Base-by-base conservation (phyloP, 2,888 invertebrate genomes). In the Torymus tubicola region DNA sequence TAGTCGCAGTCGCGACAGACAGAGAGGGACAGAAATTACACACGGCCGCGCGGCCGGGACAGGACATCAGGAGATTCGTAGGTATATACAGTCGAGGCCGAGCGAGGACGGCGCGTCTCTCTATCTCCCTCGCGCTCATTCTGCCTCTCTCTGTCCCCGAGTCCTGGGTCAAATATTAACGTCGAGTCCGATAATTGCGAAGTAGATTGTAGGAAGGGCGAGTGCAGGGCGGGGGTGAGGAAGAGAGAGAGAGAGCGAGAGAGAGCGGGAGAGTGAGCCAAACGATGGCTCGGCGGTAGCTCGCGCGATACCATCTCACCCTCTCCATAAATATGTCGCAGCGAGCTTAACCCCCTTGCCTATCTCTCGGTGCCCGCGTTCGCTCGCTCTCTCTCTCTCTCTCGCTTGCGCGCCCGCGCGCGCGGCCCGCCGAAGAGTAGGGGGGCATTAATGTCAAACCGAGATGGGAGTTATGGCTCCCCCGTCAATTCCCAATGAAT, bases 401-500 rank as follows among this genome's bases (percentile, higher is more conserved):
- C 31, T 8, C 31, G 31, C 31, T 31, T 2, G 84, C 85, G 57
- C 63, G 60, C 42, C n/a, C n/a, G n/a, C n/a, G 50, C 52, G 57
- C 70, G 63, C 52, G 55, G 10, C 65, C 61, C 31, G 31, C 65
- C 61, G 63, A 81, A 69, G 73, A 87, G 88, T 88, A 88, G 89
- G 88, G 90, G 89, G 87, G 90, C 90, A 90, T 90, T 90, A 90
- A 90, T 87, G 90, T 90, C 90, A 90, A 90, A 90, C 87, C 87
- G 88, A 89, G 89, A 90, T 88, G 89, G 87, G 87, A 90, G 89
- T 90, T 90, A 90, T 90, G 89, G 90, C 89, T 90, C 90, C 90
- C 90, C 89, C 90, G 90, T 90, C 90, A 90, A 90, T 90, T 90
- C 89, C 89, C 89, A 90, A 90, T 88, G 90, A 90, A 90, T 90